Evolutionary conservation across 2,888 invertebrate genomes (phyloP).

Genomic region (Drosophila acutilabella): DNA sequence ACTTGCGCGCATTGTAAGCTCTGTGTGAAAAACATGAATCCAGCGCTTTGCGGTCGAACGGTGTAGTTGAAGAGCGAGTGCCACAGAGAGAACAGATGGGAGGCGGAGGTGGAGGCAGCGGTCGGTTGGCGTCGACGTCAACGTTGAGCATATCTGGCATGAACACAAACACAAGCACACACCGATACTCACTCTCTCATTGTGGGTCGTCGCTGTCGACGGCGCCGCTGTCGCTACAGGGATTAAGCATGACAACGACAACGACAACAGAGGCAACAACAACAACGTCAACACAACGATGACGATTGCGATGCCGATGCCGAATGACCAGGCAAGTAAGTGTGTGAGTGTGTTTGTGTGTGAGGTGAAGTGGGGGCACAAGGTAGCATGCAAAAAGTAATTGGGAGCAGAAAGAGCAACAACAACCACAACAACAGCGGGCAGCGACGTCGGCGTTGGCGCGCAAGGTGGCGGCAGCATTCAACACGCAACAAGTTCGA

Average conservation of each 20-base stretch:
- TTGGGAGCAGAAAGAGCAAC: conserved; percentile 80
- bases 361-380: conserved; percentile 79
- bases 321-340: conserved; percentile 60
- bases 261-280: conserved; percentile 42
- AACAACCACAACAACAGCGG: conserved; percentile 42
- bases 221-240: conserved; percentile 70
- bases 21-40: conserved; percentile 82
- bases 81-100: neutral
- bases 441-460: conserved; percentile 26
- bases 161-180: conserved; percentile 32
- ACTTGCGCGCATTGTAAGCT: conserved; percentile 66
- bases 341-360: conserved; percentile 35
- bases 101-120: conserved; percentile 19
- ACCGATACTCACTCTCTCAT: conserved; percentile 51
- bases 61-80: conserved; percentile 25
- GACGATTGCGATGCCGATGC: conserved; percentile 69
- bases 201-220: conserved; percentile 57
- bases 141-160: conserved; percentile 63
- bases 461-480: conserved; percentile 74
- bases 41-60: conserved; percentile 77
- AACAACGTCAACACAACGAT: conserved; percentile 71
- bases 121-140: conserved; percentile 29
- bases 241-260: conserved; percentile 79
- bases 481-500: conserved; percentile 76
- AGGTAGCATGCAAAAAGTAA: conserved; percentile 82